These are phyloP conservation scores for Eonycteris spelaea DNA, from an alignment of 2,113 vertebrate species.

Conservation along the genomic window DNA sequence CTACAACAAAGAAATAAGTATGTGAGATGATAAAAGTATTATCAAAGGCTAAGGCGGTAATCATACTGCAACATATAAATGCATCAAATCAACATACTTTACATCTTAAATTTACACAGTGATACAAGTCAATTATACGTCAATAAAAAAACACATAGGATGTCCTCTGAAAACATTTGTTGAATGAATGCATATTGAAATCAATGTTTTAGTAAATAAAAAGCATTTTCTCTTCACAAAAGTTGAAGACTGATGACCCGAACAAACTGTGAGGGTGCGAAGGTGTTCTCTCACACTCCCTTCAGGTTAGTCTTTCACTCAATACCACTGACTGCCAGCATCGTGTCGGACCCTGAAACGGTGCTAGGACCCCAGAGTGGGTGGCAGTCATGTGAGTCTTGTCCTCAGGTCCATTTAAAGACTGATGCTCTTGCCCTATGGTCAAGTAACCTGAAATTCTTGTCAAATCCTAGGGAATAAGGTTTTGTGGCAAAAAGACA, in stretches of 20 bases:
- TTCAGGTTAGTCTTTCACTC: not conserved
- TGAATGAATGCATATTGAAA: not conserved
- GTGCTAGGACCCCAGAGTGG: not conserved
- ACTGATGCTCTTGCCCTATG: not conserved
- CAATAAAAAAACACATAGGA: not conserved
- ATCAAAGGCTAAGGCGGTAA: not conserved
- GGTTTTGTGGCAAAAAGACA: not conserved
- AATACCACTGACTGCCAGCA: not conserved
- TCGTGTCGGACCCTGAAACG: not conserved
- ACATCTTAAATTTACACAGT: not conserved
- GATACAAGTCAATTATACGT: not conserved
- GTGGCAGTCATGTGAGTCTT: not conserved
- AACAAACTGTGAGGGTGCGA: not conserved
- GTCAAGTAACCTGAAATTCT: not conserved
- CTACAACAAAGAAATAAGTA: not conserved
- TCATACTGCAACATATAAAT: not conserved
- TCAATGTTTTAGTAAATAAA: not conserved
- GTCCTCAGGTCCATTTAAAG: not conserved
- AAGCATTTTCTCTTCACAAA: not conserved
- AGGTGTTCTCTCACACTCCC: not conserved
- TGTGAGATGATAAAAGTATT: not conserved
- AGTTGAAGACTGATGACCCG: not conserved
- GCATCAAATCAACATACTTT: not conserved
- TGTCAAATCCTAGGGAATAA: not conserved
- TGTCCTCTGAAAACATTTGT: not conserved